Percentiles rank a stretch among this genome's conserved stretches.
Conservation (phyloP, 2,113 vertebrate genomes). For the Nettapus auritus region DNA sequence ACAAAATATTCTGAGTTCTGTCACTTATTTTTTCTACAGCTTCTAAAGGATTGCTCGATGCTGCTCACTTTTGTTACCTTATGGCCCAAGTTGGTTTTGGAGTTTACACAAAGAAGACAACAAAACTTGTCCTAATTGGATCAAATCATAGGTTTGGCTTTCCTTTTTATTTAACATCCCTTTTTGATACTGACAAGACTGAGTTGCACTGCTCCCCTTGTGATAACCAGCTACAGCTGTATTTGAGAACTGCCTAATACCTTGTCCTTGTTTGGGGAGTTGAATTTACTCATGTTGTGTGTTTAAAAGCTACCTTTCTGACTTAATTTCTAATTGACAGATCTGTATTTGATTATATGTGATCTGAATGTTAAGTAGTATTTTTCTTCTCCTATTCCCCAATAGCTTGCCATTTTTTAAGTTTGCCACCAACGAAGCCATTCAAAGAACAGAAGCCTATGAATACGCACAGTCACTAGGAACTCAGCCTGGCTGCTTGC, state of each 20-base stretch:
- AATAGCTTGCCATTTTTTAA: slow-evolving; percentile 86
- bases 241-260: not conserved
- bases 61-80: slow-evolving; percentile 96
- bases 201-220: not conserved
- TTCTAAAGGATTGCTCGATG: slow-evolving; percentile 92
- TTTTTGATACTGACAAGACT: not conserved
- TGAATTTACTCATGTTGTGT: not conserved
- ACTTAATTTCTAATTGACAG: not conserved
- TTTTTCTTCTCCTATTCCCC: not conserved
- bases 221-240: not conserved
- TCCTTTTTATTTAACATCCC: not conserved
- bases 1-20: not conserved
- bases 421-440: slow-evolving; percentile 94
- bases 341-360: not conserved
- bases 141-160: slow-evolving; percentile 91
- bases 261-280: not conserved
- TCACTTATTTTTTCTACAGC: slow-evolving; percentile 70
- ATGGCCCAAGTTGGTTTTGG: slow-evolving; percentile 96
- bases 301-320: too few species aligned
- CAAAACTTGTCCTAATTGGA: slow-evolving; percentile 95
- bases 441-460: slow-evolving; percentile 95
- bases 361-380: not conserved
- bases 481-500: slow-evolving; percentile 83
- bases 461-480: slow-evolving; percentile 94
- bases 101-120: slow-evolving; percentile 91